Evolutionary conservation across 2,797 vertebrate species (phyloP).

Genomic region (Sparidentex hasta): DNA sequence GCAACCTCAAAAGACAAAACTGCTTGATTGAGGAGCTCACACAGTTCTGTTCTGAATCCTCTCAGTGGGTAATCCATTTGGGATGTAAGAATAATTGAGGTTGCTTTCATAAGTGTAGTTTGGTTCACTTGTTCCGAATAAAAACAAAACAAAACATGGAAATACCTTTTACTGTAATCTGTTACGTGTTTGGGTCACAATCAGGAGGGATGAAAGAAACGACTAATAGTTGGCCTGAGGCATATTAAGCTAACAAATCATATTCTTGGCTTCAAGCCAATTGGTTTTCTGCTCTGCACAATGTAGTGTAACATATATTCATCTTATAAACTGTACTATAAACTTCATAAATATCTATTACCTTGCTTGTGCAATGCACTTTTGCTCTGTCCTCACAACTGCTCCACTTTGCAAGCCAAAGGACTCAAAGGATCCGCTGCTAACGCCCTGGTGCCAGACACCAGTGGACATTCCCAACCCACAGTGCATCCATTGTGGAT

Average conservation of each 20-base stretch:
- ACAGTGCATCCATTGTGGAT: too few species aligned
- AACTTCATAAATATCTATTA: too few species aligned
- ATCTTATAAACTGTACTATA: too few species aligned
- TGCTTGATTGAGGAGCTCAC: conserved; percentile 26
- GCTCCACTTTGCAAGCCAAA: too few species aligned
- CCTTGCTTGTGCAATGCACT: too few species aligned
- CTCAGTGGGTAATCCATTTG: not conserved
- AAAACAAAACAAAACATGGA: not conserved
- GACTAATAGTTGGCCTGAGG: not conserved
- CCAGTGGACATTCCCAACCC: too few species aligned
- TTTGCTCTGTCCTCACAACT: too few species aligned
- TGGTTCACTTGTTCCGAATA: conserved; percentile 8
- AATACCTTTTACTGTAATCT: conserved; percentile 4
- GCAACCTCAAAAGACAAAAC: conserved; percentile 35
- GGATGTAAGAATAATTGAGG: conserved; percentile 14
- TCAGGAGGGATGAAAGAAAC: conserved; percentile 16
- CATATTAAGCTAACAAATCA: conserved; percentile 15
- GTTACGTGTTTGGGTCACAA: conserved; percentile 19
- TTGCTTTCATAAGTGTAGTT: conserved; percentile 3
- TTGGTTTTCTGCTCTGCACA: not conserved
- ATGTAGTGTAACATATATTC: too few species aligned
- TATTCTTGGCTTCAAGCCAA: conserved; percentile 2
- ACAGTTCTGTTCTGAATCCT: not conserved
- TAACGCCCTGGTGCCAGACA: too few species aligned
- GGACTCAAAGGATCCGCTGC: too few species aligned